Percentiles rank a stretch among this genome's conserved stretches.
Conservation (phyloP, 1,140 invertebrate genomes). For the Coelopa frigida region DNA sequence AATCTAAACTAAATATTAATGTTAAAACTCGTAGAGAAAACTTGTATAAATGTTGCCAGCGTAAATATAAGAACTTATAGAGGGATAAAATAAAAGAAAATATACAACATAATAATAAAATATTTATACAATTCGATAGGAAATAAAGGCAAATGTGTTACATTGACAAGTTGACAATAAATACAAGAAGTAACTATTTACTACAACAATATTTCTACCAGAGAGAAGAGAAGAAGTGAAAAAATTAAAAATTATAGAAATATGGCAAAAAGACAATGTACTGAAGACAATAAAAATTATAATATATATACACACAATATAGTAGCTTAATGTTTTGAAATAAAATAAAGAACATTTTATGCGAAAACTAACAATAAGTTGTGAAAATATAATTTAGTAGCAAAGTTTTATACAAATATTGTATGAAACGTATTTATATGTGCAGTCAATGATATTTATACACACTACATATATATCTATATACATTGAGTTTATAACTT, state of each 20-base stretch:
- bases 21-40: no score
- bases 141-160: not conserved
- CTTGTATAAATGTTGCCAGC: no score
- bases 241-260: not conserved
- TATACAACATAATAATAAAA: not conserved
- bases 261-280: slow-evolving; percentile 8
- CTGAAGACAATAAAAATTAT: slow-evolving; percentile 9
- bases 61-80: no score
- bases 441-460: no score
- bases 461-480: not conserved
- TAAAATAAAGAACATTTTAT: not conserved
- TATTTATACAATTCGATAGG: slow-evolving; percentile 1
- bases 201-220: not conserved
- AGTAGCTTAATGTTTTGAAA: slow-evolving; percentile 3
- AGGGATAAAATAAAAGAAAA: slow-evolving; percentile 2
- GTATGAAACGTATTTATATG: no score
- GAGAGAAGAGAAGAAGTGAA: not conserved
- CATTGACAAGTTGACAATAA: not conserved
- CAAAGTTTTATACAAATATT: no score
- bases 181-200: not conserved
- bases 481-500: not conserved
- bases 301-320: slow-evolving; percentile 2
- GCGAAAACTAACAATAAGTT: not conserved
- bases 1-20: no score
- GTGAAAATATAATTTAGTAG: not conserved